phyloP scores from a whole-genome alignment of 2,888 invertebrate genomes.

The Plebejus anna region DNA sequence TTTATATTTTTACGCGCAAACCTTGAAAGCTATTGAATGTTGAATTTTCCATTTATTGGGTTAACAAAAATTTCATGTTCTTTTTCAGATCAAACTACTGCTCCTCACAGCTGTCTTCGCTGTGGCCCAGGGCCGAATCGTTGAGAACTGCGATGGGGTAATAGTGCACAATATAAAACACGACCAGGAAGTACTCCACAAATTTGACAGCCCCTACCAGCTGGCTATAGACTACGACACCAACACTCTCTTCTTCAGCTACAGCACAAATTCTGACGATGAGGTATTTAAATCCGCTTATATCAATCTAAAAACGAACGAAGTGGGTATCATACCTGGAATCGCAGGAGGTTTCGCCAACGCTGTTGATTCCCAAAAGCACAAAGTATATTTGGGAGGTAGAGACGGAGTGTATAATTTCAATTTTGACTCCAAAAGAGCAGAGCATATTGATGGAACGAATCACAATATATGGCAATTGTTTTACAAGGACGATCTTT shows the following conservation, averaged over 20 bases:
- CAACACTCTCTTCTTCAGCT: conserved; percentile 59
- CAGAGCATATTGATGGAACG: conserved; percentile 44
- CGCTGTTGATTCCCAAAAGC: conserved; percentile 48
- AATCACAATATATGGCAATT: conserved; percentile 60
- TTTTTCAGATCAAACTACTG: conserved; percentile 7
- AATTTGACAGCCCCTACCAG: conserved; percentile 54
- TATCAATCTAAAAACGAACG: conserved; percentile 52
- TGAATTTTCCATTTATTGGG: too few species aligned
- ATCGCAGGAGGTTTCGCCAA: conserved; percentile 56
- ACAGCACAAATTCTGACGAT: conserved; percentile 37
- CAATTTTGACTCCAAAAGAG: conserved; percentile 47
- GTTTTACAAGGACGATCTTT: conserved; percentile 57
- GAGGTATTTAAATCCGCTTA: conserved; percentile 49
- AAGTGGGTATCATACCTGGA: conserved; percentile 46
- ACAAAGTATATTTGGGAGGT: conserved; percentile 58
- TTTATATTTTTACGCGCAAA: too few species aligned
- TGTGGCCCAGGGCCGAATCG: conserved; percentile 33
- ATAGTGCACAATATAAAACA: conserved; percentile 41
- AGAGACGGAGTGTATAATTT: conserved; percentile 55
- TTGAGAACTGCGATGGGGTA: conserved; percentile 41
- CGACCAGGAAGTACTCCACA: conserved; percentile 45
- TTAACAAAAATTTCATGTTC: too few species aligned
- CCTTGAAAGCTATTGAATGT: too few species aligned
- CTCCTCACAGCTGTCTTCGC: neutral
- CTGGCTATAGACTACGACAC: conserved; percentile 58